Evolutionary conservation across 2,113 vertebrate species (phyloP).

Genomic region (Peromyscus californicus): DNA sequence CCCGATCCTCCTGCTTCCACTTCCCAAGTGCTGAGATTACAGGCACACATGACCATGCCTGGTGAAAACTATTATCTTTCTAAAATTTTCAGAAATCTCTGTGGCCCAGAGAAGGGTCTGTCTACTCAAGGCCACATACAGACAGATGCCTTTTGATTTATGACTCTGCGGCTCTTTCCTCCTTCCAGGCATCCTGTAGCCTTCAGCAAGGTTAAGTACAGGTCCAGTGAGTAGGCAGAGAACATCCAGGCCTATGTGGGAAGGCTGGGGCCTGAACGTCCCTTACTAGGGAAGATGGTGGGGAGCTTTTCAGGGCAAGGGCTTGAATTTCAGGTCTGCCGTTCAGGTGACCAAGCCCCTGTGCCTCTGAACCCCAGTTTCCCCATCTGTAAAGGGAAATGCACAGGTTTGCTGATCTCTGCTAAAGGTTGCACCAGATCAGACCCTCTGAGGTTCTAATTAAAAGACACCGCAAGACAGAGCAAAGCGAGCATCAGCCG

Average conservation of each 20-base stretch:
- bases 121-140: background rate
- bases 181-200: background rate
- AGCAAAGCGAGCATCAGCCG: background rate
- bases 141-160: constrained; percentile 44
- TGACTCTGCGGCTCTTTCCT: constrained; percentile 23
- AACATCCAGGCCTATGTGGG: background rate
- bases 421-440: background rate
- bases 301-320: background rate
- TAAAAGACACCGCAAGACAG: constrained; percentile 55
- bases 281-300: background rate
- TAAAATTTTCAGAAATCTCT: background rate
- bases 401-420: background rate
- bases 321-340: constrained; percentile 26
- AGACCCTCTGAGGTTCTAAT: constrained; percentile 37
- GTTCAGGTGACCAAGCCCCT: background rate
- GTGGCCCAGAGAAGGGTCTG: constrained; percentile 29
- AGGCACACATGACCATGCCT: background rate
- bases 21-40: background rate
- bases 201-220: constrained; percentile 36
- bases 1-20: background rate
- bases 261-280: background rate
- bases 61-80: background rate
- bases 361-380: background rate
- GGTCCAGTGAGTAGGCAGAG: background rate
- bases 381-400: background rate